phyloP scores from a whole-genome alignment of 2,888 invertebrate genomes.

The Molorchus minor region DNA sequence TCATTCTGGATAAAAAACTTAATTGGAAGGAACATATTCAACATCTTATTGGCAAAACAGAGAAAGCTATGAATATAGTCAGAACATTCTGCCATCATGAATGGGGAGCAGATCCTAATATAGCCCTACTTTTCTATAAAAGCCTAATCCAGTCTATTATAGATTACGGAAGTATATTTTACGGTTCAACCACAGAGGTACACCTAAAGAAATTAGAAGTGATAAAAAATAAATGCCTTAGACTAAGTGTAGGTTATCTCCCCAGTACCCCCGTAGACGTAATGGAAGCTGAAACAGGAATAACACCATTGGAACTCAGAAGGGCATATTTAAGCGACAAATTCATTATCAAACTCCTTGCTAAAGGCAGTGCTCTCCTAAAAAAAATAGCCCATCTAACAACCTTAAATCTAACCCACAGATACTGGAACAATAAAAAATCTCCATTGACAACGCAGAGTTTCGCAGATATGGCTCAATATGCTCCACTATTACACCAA shows the following conservation, averaged over 20 bases:
- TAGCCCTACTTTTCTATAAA: slow-evolving; percentile 13
- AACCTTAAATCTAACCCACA: background rate
- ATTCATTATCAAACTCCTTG: background rate
- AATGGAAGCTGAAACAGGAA: background rate
- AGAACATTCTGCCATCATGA: background rate
- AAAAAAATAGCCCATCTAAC: background rate
- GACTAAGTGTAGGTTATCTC: background rate
- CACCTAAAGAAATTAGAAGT: background rate
- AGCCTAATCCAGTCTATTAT: slow-evolving; percentile 6
- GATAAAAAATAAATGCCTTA: slow-evolving; percentile 6
- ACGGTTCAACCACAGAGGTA: slow-evolving; percentile 4
- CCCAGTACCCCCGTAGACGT: background rate
- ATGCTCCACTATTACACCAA: too few species aligned
- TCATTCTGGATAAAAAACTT: background rate
- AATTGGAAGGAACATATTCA: background rate
- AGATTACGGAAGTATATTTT: slow-evolving; percentile 16
- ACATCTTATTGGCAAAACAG: background rate
- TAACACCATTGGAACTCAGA: background rate
- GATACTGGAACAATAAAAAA: background rate
- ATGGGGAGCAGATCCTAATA: slow-evolving; percentile 7
- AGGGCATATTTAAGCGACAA: background rate
- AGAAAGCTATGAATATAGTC: slow-evolving; percentile 1
- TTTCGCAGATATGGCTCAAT: background rate
- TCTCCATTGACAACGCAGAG: background rate
- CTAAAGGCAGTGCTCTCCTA: background rate